Evolutionary conservation across 2,797 vertebrate genomes (phyloP).

Genomic region (Thaleichthys pacificus): DNA sequence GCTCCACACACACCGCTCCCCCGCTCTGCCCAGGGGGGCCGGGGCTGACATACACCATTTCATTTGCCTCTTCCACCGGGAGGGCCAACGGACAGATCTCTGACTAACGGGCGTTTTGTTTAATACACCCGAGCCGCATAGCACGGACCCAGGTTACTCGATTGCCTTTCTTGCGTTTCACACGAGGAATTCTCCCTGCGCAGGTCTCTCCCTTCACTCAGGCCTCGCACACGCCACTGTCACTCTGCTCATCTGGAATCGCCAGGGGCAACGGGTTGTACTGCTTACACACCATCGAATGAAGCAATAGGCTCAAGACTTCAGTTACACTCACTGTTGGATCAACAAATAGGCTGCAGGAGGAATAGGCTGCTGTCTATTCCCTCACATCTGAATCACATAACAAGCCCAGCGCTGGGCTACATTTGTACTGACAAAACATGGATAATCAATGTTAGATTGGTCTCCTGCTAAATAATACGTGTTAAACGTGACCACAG

Average conservation of each 20-base stretch:
- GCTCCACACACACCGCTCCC: conserved; percentile 52
- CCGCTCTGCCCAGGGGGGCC: conserved; percentile 68
- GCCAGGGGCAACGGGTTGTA: conserved; percentile 18
- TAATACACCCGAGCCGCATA: too few relatives aligned
- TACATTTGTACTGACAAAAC: conserved; percentile 5
- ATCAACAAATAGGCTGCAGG: conserved; percentile 24
- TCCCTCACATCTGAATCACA: conserved; percentile 12
- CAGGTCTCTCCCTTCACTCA: background rate
- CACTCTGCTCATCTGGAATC: conserved; percentile 17
- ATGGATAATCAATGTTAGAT: too few relatives aligned
- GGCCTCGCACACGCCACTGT: background rate
- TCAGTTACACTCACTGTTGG: conserved; percentile 26
- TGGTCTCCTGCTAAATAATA: too few relatives aligned
- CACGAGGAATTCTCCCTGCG: background rate
- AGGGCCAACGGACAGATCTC: conserved; percentile 64
- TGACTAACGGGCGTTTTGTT: background rate
- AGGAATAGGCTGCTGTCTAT: conserved; percentile 1
- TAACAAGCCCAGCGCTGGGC: conserved; percentile 38
- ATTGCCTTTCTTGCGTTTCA: background rate
- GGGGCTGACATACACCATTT: conserved; percentile 77
- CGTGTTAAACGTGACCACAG: too few relatives aligned
- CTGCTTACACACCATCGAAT: conserved; percentile 32
- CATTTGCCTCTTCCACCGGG: conserved; percentile 70
- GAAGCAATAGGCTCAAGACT: conserved; percentile 18
- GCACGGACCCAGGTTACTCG: background rate